Percentiles rank a stretch among this genome's conserved stretches.
phyloP scores from a whole-genome alignment of 2,113 vertebrate genomes.

The Nestor notabilis region DNA sequence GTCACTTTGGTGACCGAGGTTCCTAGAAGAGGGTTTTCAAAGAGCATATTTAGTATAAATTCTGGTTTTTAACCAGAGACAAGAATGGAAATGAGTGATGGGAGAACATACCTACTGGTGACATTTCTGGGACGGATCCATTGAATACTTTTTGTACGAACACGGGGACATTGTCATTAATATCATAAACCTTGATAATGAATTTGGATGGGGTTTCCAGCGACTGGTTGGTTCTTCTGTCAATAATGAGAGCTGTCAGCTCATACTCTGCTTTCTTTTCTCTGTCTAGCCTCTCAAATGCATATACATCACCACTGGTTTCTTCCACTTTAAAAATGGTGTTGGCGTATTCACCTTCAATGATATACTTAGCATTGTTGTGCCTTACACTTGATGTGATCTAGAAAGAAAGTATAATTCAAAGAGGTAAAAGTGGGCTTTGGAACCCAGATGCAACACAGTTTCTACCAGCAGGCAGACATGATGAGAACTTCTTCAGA shows the following conservation, averaged over 20 bases:
- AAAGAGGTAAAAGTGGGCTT: background rate
- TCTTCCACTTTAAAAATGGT: slow-evolving; percentile 83
- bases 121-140: slow-evolving; percentile 87
- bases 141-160: slow-evolving; percentile 79
- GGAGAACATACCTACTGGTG: slow-evolving; percentile 76
- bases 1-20: slow-evolving; percentile 80
- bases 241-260: slow-evolving; percentile 80
- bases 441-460: background rate
- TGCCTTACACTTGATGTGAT: slow-evolving; percentile 78
- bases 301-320: slow-evolving; percentile 81
- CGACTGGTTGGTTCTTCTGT: slow-evolving; percentile 63
- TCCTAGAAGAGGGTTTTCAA: slow-evolving; percentile 70
- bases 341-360: slow-evolving; percentile 84
- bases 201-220: slow-evolving; percentile 83
- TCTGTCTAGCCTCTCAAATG: slow-evolving; percentile 84
- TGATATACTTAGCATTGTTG: slow-evolving; percentile 73
- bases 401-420: slow-evolving; percentile 66
- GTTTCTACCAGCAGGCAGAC: background rate
- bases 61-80: background rate
- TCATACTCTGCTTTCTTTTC: slow-evolving; percentile 83
- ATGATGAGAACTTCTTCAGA: background rate
- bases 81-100: background rate
- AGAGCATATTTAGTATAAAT: background rate
- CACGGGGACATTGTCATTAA: slow-evolving; percentile 90
- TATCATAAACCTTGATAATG: slow-evolving; percentile 84